A percentile compares a stretch with the other conserved stretches of the same genome.
Conservation (phyloP, 2,888 invertebrate species). For the Sarcophaga caerulescens region DNA sequence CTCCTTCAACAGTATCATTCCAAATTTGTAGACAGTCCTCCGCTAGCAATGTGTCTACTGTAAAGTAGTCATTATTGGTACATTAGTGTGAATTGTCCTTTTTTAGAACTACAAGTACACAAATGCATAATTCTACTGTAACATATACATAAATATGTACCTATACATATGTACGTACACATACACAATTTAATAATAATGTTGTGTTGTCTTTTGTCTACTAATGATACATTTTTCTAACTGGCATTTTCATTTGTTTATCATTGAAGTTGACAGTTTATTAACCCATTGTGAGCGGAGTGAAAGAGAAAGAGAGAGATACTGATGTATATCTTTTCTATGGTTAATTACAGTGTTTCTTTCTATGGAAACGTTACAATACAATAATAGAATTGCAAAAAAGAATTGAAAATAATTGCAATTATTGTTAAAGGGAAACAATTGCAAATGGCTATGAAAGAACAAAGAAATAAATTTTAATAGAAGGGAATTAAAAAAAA, state of each 20-base stretch:
- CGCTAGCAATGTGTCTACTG: not conserved
- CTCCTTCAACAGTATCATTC: not conserved
- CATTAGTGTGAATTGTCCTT: too few species aligned
- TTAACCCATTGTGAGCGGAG: not conserved
- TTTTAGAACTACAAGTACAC: too few species aligned
- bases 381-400: not conserved
- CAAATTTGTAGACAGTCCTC: not conserved
- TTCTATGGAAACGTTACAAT: not conserved
- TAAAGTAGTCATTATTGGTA: not conserved
- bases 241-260: conserved; percentile 6
- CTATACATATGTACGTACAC: not conserved
- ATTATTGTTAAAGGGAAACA: not conserved
- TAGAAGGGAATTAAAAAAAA: not conserved
- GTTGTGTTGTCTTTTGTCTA: not conserved
- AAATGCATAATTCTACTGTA: not conserved
- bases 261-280: not conserved
- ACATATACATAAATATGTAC: not conserved
- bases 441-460: too few species aligned
- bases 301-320: too few species aligned
- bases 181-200: not conserved
- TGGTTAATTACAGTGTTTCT: too few species aligned
- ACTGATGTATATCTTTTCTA: too few species aligned
- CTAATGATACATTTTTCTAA: conserved; percentile 33
- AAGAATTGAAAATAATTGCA: not conserved
- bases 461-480: not conserved